Percentiles rank a stretch among this genome's conserved stretches.
Evolutionary conservation across 2,797 vertebrate species (phyloP).

Genomic region (Choloepus didactylus): DNA sequence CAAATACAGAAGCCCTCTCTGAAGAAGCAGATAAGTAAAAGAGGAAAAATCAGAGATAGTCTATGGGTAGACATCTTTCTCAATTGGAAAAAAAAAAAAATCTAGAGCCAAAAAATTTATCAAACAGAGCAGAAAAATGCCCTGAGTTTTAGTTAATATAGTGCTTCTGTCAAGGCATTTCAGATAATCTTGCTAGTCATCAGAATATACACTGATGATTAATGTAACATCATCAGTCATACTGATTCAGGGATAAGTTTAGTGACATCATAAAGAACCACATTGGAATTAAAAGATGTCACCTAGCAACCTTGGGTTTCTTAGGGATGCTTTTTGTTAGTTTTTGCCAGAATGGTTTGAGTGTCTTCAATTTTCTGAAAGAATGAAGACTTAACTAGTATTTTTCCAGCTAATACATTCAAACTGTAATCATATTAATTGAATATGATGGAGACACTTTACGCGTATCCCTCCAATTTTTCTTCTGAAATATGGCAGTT

Average conservation of each 20-base stretch:
- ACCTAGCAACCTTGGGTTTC: neutral
- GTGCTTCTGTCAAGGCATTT: neutral
- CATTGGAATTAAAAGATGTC: neutral
- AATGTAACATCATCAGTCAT: slow-evolving; percentile 65
- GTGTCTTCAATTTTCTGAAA: slow-evolving; percentile 43
- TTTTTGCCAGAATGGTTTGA: slow-evolving; percentile 24
- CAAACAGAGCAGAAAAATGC: slow-evolving; percentile 33
- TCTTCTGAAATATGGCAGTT: neutral
- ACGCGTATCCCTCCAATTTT: neutral
- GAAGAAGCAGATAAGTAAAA: slow-evolving; percentile 76
- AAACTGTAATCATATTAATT: neutral
- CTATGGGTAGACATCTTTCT: slow-evolving; percentile 74
- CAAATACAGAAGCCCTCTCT: slow-evolving; percentile 70
- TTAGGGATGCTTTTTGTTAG: neutral
- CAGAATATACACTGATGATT: neutral
- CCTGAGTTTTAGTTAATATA: neutral
- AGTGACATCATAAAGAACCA: slow-evolving; percentile 79
- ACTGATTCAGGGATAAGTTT: slow-evolving; percentile 43
- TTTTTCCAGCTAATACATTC: slow-evolving; percentile 26
- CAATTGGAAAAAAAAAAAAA: slow-evolving; percentile 22
- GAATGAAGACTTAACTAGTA: slow-evolving; percentile 24
- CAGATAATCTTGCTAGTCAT: neutral
- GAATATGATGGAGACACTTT: neutral
- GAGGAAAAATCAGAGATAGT: slow-evolving; percentile 19
- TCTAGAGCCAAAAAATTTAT: slow-evolving; percentile 44